phyloP scores from a whole-genome alignment of 2,888 invertebrate genomes.

The Zhuqinia jingwanae region DNA sequence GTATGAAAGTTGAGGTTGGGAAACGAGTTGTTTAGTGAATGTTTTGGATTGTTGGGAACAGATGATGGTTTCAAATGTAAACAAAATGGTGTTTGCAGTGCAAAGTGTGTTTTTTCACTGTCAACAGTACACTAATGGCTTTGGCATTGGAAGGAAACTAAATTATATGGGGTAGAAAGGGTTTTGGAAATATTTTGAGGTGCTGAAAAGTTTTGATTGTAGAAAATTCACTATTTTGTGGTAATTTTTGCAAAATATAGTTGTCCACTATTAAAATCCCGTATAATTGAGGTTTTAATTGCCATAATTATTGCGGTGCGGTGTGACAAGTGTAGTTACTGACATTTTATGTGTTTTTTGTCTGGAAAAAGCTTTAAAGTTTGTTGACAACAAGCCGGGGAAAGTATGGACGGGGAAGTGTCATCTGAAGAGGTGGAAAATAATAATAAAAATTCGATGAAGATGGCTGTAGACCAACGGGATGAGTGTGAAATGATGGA shows the following conservation, averaged over 20 bases:
- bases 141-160: too few species aligned
- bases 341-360: neutral
- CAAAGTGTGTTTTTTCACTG: neutral
- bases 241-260: too few species aligned
- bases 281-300: too few species aligned
- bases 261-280: too few species aligned
- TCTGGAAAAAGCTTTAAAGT: neutral
- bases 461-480: constrained; percentile 74
- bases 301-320: too few species aligned
- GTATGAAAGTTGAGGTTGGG: neutral
- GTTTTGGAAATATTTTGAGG: neutral
- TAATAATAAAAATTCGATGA: constrained; percentile 70
- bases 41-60: constrained; percentile 47
- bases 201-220: neutral
- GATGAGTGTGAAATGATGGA: constrained; percentile 73
- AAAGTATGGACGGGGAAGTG: constrained; percentile 65
- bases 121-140: neutral
- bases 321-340: neutral
- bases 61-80: constrained; percentile 54
- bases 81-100: constrained; percentile 42
- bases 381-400: constrained; percentile 11
- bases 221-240: neutral
- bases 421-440: constrained; percentile 70
- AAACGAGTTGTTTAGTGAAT: neutral
- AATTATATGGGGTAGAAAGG: neutral